Evolutionary conservation across 2,113 vertebrate genomes (phyloP).

Genomic region (Orycteropus afer): DNA sequence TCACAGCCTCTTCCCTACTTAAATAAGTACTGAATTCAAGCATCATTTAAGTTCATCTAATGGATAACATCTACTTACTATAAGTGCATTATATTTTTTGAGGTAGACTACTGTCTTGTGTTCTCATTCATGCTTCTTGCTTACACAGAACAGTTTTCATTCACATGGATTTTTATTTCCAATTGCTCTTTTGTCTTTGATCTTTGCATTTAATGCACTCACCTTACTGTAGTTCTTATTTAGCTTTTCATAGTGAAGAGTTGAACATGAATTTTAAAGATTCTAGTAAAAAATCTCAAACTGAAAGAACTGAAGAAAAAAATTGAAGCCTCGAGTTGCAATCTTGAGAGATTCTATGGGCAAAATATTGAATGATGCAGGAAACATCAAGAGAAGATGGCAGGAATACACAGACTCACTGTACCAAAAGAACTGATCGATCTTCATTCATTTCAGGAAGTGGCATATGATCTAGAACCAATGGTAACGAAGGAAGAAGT

Average conservation of each 20-base stretch:
- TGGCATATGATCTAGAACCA: too few relatives aligned
- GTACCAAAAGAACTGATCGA: too few relatives aligned
- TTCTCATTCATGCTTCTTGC: background rate
- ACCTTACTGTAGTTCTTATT: background rate
- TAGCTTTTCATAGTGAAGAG: background rate
- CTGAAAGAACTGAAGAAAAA: too few relatives aligned
- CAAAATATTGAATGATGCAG: too few relatives aligned
- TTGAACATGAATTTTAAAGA: background rate
- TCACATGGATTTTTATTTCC: slow-evolving; percentile 10
- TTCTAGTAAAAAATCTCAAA: slow-evolving; percentile 12
- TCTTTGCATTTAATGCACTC: background rate
- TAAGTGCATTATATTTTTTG: background rate
- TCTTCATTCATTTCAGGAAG: too few relatives aligned
- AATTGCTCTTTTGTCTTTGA: background rate
- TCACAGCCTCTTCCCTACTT: background rate
- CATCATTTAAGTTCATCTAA: background rate
- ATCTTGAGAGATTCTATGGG: too few relatives aligned
- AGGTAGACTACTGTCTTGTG: background rate
- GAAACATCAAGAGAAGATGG: too few relatives aligned
- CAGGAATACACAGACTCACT: too few relatives aligned
- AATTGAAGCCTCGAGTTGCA: too few relatives aligned
- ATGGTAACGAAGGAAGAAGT: too few relatives aligned
- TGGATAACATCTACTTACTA: background rate
- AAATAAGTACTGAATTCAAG: slow-evolving; percentile 10
- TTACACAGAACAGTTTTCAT: background rate